Evolutionary conservation across 2,888 invertebrate genomes (phyloP), one percentile per base, ranked within the genome.

Genomic region (Rhagonycha lutea): DNA sequence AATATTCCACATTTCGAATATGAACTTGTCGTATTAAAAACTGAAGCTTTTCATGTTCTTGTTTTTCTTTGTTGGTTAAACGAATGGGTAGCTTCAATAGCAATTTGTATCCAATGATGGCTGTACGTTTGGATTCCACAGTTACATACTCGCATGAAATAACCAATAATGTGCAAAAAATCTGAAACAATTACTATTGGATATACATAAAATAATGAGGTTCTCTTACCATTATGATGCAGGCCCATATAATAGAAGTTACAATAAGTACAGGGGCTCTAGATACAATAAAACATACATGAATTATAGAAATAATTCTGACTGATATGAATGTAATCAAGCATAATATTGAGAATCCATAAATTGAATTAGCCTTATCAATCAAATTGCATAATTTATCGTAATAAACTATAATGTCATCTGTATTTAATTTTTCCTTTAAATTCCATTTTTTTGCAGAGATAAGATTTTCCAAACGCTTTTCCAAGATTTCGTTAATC

Each of bases 251-350:
- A 14, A 65, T n/a, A 7, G 24, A 23, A 24, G n/a, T 24, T 24
- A 2, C 12, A 65, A 65, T 65, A 11, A 24, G 24, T 5, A 11
- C 0, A 65, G 63, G 63, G 12, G 26, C 26, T 3, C n/a, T n/a
- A 3, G 2, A 1, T 26, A 65, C n/a, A 65, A 84, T 0, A 91
- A 92, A 78, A 85, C 92, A 26, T 60, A 67, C 4, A 65, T 72
- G 60, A 23, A 72, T 60, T 18, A 24, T 65, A 9, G 23, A 23
- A 26, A 72, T 14, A 47, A 72, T 60, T 24, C 67, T 47, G 1
- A 47, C 14, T 0, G 47, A 18, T 26, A 63, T 24, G 14, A 72
- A 72, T 14, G 14, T 23, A n/a, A 72, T 60, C 14, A 72, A 8
- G 2, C 24, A n/a, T 24, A 72, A 23, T 8, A 67, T 12, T 18